Base-by-base conservation (phyloP, 2,113 vertebrate genomes). In the Maccullochella peelii region DNA sequence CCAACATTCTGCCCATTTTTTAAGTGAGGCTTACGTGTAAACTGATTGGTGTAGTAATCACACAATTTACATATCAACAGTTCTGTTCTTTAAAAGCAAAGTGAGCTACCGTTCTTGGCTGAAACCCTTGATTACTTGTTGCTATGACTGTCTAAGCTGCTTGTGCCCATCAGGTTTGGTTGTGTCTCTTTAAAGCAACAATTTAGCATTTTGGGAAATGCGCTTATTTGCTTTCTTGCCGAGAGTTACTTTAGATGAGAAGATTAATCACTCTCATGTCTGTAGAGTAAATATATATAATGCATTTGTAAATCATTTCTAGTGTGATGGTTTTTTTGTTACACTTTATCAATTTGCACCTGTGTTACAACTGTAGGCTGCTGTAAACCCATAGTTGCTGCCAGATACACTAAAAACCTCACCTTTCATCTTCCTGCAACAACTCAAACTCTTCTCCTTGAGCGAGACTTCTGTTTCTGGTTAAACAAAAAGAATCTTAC, bases 21-120 rank as follows among this genome's bases (percentile, higher is more conserved):
- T 23, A 59, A 42, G 21, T 21, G 14, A 74, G 21, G 25, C 42
- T 83, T 15, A 33, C 15, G 12, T 71, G 4, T 25, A 67, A 83
- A 67, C 44, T 49, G 36, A 58, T 38, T 57, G 58, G 20, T 80
- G 25, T 77, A 36, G 73, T 33, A 54, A 49, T 44, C 40, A 76
- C 7, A 4, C 8, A 54, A 18, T 63, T 25, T 21, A 33, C 47
- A 16, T 30, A 40, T 71, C 23, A 30, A 4, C 40, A 40, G 15
- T 10, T 18, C 9, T 33, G 11, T 52, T 38, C 12, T 21, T 59
- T 42, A 23, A 42, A 23, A 69, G n/a, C 33, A 23, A 21, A 57
- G 10, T 69, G 33, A 63, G n/a, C 11, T 38, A 1, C 16, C 15
- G 8, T 44, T 9, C 7, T 55, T 30, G n/a, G 18, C 16, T 52